Evolutionary conservation across 1,140 invertebrate species (phyloP).

Genomic region (Philaenus spumarius): DNA sequence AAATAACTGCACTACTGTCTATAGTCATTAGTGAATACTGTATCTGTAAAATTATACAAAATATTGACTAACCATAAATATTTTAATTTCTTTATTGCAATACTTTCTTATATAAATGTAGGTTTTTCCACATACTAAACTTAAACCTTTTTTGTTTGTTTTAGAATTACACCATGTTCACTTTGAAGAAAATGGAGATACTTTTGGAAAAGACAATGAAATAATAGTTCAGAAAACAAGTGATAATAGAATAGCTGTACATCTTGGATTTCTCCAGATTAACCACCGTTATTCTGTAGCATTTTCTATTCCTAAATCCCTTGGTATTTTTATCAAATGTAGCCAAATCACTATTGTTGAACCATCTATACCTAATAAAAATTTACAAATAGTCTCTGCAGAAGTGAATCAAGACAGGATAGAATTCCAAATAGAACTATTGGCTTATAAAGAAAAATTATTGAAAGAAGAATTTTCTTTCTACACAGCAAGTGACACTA

Average conservation of each 20-base stretch:
- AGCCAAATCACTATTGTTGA: conserved; percentile 7
- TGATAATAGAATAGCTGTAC: conserved; percentile 34
- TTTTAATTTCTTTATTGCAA: too few relatives aligned
- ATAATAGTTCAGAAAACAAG: conserved; percentile 33
- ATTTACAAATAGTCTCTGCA: conserved; percentile 33
- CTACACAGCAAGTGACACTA: conserved; percentile 38
- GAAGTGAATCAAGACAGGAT: conserved; percentile 34
- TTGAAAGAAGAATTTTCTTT: conserved; percentile 43
- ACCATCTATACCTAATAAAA: conserved; percentile 37
- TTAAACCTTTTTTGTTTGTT: conserved; percentile 20
- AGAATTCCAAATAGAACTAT: conserved; percentile 42
- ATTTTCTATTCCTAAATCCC: conserved; percentile 3
- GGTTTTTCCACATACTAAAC: too few relatives aligned
- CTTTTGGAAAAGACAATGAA: conserved; percentile 36
- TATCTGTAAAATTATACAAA: too few relatives aligned
- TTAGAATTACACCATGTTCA: conserved; percentile 38
- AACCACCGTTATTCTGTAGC: conserved; percentile 36
- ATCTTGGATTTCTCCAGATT: conserved; percentile 40
- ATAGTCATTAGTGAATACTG: too few relatives aligned
- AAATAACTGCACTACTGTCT: too few relatives aligned
- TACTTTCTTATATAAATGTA: too few relatives aligned
- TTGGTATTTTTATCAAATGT: background rate
- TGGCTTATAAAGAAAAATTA: conserved; percentile 47
- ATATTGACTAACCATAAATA: too few relatives aligned
- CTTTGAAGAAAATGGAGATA: conserved; percentile 33